Percentiles rank a stretch among this genome's conserved stretches.
phyloP scores from a whole-genome alignment of 2,888 invertebrate genomes.

The Lamellibrachia columna region DNA sequence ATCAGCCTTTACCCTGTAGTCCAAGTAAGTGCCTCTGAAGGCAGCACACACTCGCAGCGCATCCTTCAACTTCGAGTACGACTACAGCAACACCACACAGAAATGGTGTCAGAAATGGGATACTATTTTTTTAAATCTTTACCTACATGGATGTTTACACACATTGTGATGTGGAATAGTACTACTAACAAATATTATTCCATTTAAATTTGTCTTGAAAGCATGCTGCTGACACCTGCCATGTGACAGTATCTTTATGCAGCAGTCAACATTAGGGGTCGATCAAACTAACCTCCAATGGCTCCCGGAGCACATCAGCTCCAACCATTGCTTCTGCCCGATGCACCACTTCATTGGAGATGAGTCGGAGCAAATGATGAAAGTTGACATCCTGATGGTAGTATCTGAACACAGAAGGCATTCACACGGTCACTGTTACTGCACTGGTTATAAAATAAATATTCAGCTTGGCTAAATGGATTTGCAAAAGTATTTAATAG shows the following conservation, averaged over 20 bases:
- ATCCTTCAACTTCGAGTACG: conserved; percentile 63
- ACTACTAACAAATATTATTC: too few relatives aligned
- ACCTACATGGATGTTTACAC: too few relatives aligned
- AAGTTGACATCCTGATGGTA: conserved; percentile 63
- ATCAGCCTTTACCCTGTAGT: conserved; percentile 64
- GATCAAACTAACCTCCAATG: conserved; percentile 54
- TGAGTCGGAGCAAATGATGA: conserved; percentile 57
- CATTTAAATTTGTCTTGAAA: neutral
- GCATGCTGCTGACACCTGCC: neutral
- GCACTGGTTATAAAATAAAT: neutral
- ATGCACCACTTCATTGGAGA: conserved; percentile 65
- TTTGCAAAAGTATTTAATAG: too few relatives aligned
- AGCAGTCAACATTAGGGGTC: neutral
- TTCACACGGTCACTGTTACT: neutral
- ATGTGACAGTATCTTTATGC: neutral
- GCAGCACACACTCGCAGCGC: conserved; percentile 64
- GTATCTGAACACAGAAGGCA: conserved; percentile 49
- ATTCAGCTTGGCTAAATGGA: neutral
- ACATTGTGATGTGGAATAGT: too few relatives aligned
- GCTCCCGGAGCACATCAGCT: conserved; percentile 62
- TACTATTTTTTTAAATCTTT: neutral
- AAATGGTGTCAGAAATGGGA: neutral
- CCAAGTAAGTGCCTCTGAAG: conserved; percentile 65
- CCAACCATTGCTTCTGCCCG: conserved; percentile 63
- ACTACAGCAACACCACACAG: conserved; percentile 45